Evolutionary conservation across 2,888 invertebrate genomes (phyloP).

Genomic region (Sicus ferrugineus): DNA sequence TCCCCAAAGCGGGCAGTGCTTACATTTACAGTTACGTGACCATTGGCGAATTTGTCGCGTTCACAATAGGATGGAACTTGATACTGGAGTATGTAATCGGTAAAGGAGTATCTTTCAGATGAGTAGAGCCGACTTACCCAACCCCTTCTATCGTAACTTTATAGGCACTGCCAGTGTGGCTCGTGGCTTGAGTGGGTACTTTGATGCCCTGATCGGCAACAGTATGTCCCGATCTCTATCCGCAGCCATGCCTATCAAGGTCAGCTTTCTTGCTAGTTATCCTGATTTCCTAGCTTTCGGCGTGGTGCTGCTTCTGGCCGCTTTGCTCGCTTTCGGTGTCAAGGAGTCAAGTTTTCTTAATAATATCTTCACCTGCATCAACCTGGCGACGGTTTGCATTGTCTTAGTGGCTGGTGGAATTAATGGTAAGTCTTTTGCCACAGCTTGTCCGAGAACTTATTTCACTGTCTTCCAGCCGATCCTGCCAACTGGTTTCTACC

Average conservation of each 20-base stretch:
- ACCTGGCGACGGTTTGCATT: constrained; percentile 81
- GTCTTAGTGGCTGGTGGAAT: constrained; percentile 85
- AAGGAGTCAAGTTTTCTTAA: constrained; percentile 86
- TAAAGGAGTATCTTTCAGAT: constrained; percentile 56
- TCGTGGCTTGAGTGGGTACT: constrained; percentile 75
- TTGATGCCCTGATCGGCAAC: constrained; percentile 72
- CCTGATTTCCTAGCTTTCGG: constrained; percentile 76
- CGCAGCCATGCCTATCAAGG: constrained; percentile 69
- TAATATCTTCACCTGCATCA: constrained; percentile 89
- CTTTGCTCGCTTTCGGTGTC: constrained; percentile 75
- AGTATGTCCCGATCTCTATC: constrained; percentile 69
- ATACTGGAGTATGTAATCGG: constrained; percentile 82
- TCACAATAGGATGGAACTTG: constrained; percentile 85
- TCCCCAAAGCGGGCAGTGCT: constrained; percentile 84
- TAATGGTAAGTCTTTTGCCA: constrained; percentile 71
- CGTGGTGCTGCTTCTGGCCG: constrained; percentile 71
- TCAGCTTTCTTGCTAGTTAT: constrained; percentile 72
- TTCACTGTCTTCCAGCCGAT: constrained; percentile 68
- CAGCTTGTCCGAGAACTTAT: neutral
- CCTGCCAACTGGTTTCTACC: constrained; percentile 81
- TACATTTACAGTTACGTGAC: constrained; percentile 86
- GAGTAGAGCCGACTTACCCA: neutral
- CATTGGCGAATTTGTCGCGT: constrained; percentile 82
- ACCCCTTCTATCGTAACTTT: too few species aligned
- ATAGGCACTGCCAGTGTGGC: constrained; percentile 81